Conservation (phyloP, 2,888 invertebrate genomes). For the Cactoblastis cactorum region DNA sequence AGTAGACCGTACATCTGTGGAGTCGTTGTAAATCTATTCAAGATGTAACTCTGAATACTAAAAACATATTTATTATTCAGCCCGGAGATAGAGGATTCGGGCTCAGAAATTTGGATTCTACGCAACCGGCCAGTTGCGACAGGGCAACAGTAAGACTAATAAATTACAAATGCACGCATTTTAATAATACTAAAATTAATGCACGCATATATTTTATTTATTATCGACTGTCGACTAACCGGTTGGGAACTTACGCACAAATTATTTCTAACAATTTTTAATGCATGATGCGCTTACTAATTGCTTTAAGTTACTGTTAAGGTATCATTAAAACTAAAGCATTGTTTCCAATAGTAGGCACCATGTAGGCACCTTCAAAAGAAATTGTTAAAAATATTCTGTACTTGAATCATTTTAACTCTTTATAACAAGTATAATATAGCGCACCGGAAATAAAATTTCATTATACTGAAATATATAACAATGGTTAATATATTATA, state of each 20-base stretch:
- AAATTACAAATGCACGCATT: constrained; percentile 48
- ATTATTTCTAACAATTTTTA: constrained; percentile 13
- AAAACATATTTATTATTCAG: constrained; percentile 54
- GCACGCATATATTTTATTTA: constrained; percentile 31
- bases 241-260: constrained; percentile 10
- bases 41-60: constrained; percentile 31
- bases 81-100: constrained; percentile 68
- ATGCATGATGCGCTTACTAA: background rate
- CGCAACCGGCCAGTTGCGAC: constrained; percentile 64
- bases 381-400: constrained; percentile 12
- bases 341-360: background rate
- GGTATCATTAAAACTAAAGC: background rate
- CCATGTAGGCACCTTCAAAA: too few relatives aligned
- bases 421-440: constrained; percentile 10
- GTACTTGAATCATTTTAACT: constrained; percentile 6
- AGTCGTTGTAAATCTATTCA: constrained; percentile 10
- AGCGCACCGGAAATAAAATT: background rate
- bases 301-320: background rate
- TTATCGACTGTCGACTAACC: constrained; percentile 13
- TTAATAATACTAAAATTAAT: constrained; percentile 23
- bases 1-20: too few relatives aligned
- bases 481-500: constrained; percentile 1
- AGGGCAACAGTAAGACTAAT: constrained; percentile 67
- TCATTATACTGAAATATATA: background rate
- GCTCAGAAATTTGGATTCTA: constrained; percentile 66